Conservation (phyloP, 2,113 vertebrate genomes). For the Caranx ignobilis region DNA sequence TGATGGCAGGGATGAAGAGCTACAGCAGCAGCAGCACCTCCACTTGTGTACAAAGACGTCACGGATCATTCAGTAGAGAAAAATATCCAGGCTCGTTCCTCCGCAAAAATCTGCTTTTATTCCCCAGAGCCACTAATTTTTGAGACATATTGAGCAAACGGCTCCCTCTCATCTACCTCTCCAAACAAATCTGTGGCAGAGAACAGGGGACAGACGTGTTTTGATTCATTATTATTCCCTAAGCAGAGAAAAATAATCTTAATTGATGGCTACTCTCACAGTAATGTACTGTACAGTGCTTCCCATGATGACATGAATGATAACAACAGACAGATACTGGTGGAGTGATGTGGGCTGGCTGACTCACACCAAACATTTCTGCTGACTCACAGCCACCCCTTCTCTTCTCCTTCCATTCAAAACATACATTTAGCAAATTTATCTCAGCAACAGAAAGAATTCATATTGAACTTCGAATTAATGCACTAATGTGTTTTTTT, state of each 20-base stretch:
- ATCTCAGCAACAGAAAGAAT: slow-evolving; percentile 26
- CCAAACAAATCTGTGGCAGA: slow-evolving; percentile 39
- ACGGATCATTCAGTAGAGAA: slow-evolving; percentile 63
- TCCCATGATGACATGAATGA: slow-evolving; percentile 53
- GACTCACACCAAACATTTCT: slow-evolving; percentile 61
- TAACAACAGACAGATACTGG: slow-evolving; percentile 51
- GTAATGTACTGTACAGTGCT: slow-evolving; percentile 51
- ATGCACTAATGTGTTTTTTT: slow-evolving; percentile 7
- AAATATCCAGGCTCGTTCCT: slow-evolving; percentile 51
- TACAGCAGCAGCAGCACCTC: slow-evolving; percentile 15
- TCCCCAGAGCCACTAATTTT: slow-evolving; percentile 36
- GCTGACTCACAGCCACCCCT: slow-evolving; percentile 64
- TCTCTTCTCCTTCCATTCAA: slow-evolving; percentile 21
- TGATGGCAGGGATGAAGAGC: slow-evolving; percentile 47
- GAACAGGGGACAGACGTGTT: slow-evolving; percentile 33
- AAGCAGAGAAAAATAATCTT: slow-evolving; percentile 30
- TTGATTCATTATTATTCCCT: slow-evolving; percentile 55
- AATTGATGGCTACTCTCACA: slow-evolving; percentile 55
- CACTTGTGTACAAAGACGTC: slow-evolving; percentile 50
- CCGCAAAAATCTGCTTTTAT: slow-evolving; percentile 18
- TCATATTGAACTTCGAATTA: slow-evolving; percentile 28
- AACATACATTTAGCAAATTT: slow-evolving; percentile 32
- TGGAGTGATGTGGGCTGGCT: slow-evolving; percentile 36
- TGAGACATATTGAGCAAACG: slow-evolving; percentile 41
- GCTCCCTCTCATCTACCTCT: slow-evolving; percentile 16